Evolutionary conservation across 2,888 invertebrate genomes (phyloP), one percentile per base, ranked within the genome.

Genomic region (Argyra leucocephala): DNA sequence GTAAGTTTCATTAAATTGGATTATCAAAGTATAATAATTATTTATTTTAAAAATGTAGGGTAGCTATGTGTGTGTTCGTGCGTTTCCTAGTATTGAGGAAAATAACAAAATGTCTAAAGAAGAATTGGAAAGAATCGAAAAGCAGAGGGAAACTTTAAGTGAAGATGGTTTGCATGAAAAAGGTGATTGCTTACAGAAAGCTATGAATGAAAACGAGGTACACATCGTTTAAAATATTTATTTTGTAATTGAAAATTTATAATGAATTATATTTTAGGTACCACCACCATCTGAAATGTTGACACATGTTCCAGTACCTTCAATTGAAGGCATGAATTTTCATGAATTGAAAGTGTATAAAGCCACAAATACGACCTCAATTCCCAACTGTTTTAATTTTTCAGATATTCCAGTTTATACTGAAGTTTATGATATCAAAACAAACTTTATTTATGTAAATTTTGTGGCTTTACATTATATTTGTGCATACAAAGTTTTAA

Each of bases 381-480:
- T 69, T 21, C 75, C 81, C 48, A 81, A 81, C 65, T 78, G 84
- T 72, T 82, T 88, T 69, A 83, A 87, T 74, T 79, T 89, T 15
- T 76, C 79, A 1, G 81, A 86, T 62, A 77, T 91, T 61, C 91
- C 93, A 0, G 80, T 92, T 22, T 88, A 85, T 73, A 86, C 91
- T 1, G 87, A 90, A 70, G 82, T 92, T 63, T 90, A 93, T 79
- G 86, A 90, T 75, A 81, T 93, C 63, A 87, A 89, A 70, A 89
- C 91, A 2, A 90, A 90, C 78, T 93, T 94, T 78, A 86, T 92
- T 69, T 89, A 91, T 79, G 92, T 93, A 78, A 84, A 57, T 12
- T 18, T 66, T 60, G 9, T 31, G 12, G 1, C 7, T 2, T 6
- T 31, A 4, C 12, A 31, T 31, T 31, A 10, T 21, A 21, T 65